A percentile compares a stretch with the other conserved stretches of the same genome.
Conservation (phyloP, 2,113 vertebrate genomes). For the Aphyosemion australe region DNA sequence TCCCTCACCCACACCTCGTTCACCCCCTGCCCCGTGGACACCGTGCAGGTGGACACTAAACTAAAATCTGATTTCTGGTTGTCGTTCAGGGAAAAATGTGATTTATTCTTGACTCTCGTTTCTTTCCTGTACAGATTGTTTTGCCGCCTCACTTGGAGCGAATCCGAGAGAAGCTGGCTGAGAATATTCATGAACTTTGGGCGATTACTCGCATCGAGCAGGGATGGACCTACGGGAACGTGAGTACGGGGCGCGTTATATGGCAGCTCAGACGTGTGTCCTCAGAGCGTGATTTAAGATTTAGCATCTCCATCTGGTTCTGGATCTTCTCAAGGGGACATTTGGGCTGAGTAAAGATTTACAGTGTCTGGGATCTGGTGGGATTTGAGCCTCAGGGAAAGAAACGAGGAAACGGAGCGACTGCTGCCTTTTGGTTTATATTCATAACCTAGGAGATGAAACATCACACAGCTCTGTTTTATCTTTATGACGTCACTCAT, state of each 20-base stretch:
- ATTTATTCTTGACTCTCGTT: neutral
- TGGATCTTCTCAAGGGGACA: too few relatives aligned
- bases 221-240: conserved; percentile 89
- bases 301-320: too few relatives aligned
- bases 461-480: too few relatives aligned
- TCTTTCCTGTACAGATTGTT: conserved; percentile 81
- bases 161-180: conserved; percentile 91
- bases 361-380: too few relatives aligned
- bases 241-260: conserved; percentile 66
- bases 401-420: too few relatives aligned
- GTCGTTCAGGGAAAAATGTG: neutral
- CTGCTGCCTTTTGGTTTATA: too few relatives aligned
- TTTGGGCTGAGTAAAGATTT: too few relatives aligned
- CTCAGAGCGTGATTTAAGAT: too few relatives aligned
- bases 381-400: too few relatives aligned
- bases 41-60: conserved; percentile 81
- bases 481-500: too few relatives aligned
- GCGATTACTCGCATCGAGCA: conserved; percentile 91
- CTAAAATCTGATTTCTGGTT: neutral
- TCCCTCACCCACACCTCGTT: conserved; percentile 90
- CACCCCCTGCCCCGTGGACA: conserved; percentile 91
- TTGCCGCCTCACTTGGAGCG: conserved; percentile 91
- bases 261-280: too few relatives aligned
- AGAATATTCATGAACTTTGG: conserved; percentile 95
- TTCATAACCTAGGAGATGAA: too few relatives aligned